These are phyloP conservation scores for Caenorhabditis japonica DNA, from an alignment of 2,888 invertebrate genomes.

Conservation along the genomic window DNA sequence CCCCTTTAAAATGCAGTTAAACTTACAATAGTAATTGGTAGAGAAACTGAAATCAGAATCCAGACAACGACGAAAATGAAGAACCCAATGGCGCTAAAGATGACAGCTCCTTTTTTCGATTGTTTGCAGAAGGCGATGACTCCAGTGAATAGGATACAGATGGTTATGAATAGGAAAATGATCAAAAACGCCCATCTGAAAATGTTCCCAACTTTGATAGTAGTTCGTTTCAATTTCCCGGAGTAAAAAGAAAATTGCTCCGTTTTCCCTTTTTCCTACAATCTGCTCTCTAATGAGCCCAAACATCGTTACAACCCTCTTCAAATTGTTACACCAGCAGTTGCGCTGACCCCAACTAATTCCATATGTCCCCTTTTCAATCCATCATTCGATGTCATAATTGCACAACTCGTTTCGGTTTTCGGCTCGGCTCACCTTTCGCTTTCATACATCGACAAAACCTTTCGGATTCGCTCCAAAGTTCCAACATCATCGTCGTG, in stretches of 20 bases:
- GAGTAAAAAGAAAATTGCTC: too few species aligned
- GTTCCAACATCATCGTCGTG: slow-evolving; percentile 36
- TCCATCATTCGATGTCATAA: too few species aligned
- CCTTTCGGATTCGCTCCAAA: slow-evolving; percentile 38
- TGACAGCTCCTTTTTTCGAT: slow-evolving; percentile 73
- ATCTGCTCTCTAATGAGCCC: too few species aligned
- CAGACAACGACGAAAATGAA: slow-evolving; percentile 74
- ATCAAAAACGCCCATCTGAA: slow-evolving; percentile 74
- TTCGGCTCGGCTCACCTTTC: slow-evolving; percentile 56
- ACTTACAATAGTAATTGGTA: slow-evolving; percentile 71
- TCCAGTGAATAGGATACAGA: slow-evolving; percentile 74
- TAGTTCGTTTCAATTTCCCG: too few species aligned
- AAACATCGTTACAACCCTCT: too few species aligned
- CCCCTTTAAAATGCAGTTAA: too few species aligned
- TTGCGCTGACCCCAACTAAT: too few species aligned
- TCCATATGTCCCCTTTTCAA: too few species aligned
- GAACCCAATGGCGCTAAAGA: slow-evolving; percentile 74
- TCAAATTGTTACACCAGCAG: too few species aligned
- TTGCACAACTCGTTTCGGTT: too few species aligned
- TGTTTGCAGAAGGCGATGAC: slow-evolving; percentile 74
- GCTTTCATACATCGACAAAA: slow-evolving; percentile 46
- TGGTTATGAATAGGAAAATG: slow-evolving; percentile 69
- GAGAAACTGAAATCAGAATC: slow-evolving; percentile 66
- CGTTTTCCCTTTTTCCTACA: too few species aligned
- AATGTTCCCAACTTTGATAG: too few species aligned